Conservation (phyloP, 2,113 vertebrate genomes). For the Stigmatopora nigra region DNA sequence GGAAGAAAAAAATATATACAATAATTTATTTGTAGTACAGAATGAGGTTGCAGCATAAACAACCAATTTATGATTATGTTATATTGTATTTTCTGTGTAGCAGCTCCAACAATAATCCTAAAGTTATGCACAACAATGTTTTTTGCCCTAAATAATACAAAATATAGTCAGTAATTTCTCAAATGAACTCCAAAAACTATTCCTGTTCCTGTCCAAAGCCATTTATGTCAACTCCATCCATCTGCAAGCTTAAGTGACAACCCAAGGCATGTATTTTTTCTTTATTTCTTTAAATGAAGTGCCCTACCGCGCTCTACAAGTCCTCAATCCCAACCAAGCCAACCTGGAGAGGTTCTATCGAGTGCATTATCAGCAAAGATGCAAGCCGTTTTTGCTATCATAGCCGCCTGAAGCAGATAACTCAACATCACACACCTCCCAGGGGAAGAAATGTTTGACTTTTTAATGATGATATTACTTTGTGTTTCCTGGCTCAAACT, state of each 20-base stretch:
- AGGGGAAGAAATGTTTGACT: constrained; percentile 15
- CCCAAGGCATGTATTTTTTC: background rate
- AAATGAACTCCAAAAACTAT: background rate
- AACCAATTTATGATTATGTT: too few species aligned
- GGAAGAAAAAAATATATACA: too few species aligned
- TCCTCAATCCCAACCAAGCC: background rate
- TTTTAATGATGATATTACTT: constrained; percentile 9
- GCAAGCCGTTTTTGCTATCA: constrained; percentile 13
- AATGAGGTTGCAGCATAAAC: too few species aligned
- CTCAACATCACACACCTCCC: constrained; percentile 32
- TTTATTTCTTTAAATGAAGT: background rate
- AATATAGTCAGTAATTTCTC: background rate
- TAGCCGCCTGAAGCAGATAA: constrained; percentile 43
- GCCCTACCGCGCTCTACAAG: background rate
- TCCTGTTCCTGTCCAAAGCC: background rate
- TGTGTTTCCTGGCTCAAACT: background rate
- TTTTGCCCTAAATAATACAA: background rate
- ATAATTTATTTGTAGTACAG: too few species aligned
- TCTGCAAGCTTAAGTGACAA: background rate
- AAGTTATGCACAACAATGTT: too few species aligned
- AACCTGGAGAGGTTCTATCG: background rate
- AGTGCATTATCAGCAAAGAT: constrained; percentile 6
- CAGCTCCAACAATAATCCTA: too few species aligned
- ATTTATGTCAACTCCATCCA: background rate
- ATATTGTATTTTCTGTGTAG: too few species aligned